A percentile compares a stretch with the other conserved stretches of the same genome.
Conservation (phyloP, 2,888 invertebrate genomes). For the Mythimna lalbum region DNA sequence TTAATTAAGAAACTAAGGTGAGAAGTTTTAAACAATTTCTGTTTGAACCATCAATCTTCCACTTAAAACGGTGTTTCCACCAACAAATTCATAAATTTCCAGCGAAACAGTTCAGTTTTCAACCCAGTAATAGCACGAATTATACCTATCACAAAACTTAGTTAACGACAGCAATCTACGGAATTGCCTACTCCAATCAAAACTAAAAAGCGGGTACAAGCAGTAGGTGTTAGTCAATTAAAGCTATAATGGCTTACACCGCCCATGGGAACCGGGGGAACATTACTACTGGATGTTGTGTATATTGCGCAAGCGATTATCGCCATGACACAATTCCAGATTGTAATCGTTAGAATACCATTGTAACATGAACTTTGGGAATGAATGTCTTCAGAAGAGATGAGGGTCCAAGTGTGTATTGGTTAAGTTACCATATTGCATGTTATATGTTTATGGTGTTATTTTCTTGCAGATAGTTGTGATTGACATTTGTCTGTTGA, state of each 20-base stretch:
- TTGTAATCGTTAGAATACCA: constrained; percentile 60
- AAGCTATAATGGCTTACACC: constrained; percentile 78
- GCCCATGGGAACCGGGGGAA: constrained; percentile 81
- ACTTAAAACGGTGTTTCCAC: constrained; percentile 13
- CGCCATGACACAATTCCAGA: constrained; percentile 82
- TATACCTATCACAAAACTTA: constrained; percentile 49
- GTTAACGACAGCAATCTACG: constrained; percentile 45
- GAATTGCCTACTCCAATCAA: constrained; percentile 53
- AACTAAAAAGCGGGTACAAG: constrained; percentile 46
- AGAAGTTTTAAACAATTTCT: not conserved
- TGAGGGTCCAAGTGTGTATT: constrained; percentile 13
- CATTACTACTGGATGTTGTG: constrained; percentile 70
- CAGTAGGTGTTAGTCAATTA: constrained; percentile 72
- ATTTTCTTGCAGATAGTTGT: constrained; percentile 46
- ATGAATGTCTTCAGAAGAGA: constrained; percentile 19
- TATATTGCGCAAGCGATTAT: constrained; percentile 83
- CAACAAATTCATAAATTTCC: constrained; percentile 20
- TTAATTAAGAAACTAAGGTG: not conserved
- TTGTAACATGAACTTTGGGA: constrained; percentile 60
- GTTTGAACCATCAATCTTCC: constrained; percentile 1
- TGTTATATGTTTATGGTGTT: constrained; percentile 49
- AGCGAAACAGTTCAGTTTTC: constrained; percentile 25
- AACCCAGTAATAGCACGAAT: constrained; percentile 29
- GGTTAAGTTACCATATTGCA: constrained; percentile 30
- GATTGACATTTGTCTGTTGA: constrained; percentile 32